Evolutionary conservation across 2,113 vertebrate species (phyloP).

Genomic region (Uropsilus gracilis): DNA sequence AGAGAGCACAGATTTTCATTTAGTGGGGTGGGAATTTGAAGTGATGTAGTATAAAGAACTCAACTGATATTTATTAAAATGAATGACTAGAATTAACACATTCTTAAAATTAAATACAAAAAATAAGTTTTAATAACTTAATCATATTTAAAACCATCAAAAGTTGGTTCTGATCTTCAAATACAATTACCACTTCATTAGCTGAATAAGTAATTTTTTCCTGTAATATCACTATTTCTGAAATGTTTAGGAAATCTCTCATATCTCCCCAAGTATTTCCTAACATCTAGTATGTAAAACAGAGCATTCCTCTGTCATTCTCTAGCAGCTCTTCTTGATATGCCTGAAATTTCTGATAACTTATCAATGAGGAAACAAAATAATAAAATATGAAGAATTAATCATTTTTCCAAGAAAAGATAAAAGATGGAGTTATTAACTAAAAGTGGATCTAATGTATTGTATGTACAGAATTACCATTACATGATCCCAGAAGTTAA

Average conservation of each 20-base stretch:
- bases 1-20: neutral
- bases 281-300: conserved; percentile 4
- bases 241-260: conserved; percentile 11
- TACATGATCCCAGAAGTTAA: neutral
- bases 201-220: neutral
- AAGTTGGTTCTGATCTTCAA: neutral
- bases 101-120: neutral
- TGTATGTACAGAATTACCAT: neutral
- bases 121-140: neutral
- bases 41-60: neutral
- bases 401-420: neutral
- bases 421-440: neutral
- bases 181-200: neutral
- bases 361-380: neutral
- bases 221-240: neutral
- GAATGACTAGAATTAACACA: neutral
- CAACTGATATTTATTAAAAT: neutral
- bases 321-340: neutral
- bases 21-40: neutral
- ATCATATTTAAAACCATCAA: neutral
- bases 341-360: conserved; percentile 4
- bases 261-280: neutral
- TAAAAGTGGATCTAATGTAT: neutral
- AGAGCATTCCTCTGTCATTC: neutral
- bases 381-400: neutral